Conservation (phyloP, 2,888 invertebrate genomes). For the Drosophila anomelani region DNA sequence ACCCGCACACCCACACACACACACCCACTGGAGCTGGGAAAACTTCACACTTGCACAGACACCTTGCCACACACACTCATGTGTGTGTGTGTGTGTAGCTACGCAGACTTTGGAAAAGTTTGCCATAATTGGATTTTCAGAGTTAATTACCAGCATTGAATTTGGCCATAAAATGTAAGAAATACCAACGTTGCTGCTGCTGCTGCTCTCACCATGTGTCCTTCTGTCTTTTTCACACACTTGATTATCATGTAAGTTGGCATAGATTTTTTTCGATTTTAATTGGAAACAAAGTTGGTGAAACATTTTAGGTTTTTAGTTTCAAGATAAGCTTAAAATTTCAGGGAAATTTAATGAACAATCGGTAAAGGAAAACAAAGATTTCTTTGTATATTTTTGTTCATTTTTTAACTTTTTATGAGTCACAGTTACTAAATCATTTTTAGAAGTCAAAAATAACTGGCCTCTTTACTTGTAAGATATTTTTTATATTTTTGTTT, state of each 20-base stretch:
- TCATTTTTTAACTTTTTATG: background rate
- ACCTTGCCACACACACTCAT: constrained; percentile 37
- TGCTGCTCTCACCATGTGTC: constrained; percentile 1
- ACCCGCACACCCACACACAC: constrained; percentile 50
- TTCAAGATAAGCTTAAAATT: background rate
- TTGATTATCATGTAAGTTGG: constrained; percentile 71
- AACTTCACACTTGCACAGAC: constrained; percentile 48
- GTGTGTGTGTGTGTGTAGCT: background rate
- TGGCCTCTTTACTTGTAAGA: too few relatives aligned
- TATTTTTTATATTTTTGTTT: too few relatives aligned
- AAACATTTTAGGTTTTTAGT: constrained; percentile 13
- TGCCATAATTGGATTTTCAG: constrained; percentile 82
- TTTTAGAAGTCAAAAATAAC: too few relatives aligned
- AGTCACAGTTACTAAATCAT: background rate
- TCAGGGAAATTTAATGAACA: background rate
- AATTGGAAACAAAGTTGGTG: constrained; percentile 49
- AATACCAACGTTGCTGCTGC: constrained; percentile 24
- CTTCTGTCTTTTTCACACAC: constrained; percentile 27
- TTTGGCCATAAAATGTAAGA: constrained; percentile 76
- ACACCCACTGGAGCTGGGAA: constrained; percentile 27
- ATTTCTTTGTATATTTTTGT: background rate
- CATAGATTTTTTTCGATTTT: constrained; percentile 64
- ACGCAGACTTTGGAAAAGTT: constrained; percentile 74
- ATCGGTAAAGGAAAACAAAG: too few relatives aligned
- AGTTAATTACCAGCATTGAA: constrained; percentile 82